Base-by-base conservation (phyloP, 2,113 vertebrate species). In the Clarias gariepinus region DNA sequence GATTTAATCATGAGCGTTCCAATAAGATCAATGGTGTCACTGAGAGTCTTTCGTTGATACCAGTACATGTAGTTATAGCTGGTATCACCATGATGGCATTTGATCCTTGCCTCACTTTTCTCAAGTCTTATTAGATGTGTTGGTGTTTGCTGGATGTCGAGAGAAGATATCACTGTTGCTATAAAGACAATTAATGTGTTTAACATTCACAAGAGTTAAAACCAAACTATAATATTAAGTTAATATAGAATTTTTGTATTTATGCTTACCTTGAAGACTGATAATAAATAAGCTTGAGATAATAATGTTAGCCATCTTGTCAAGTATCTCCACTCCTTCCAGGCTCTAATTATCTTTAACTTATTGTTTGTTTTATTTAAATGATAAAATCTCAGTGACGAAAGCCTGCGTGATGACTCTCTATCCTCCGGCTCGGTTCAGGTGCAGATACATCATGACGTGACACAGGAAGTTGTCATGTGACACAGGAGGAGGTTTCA, bases 51-150 rank as follows among this genome's bases (percentile, higher is more conserved):
- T 25, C 86, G 90, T 69, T 90, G 86, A 81, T 91, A 91, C 90
- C 90, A 91, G 86, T 57, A 86, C 86, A 91, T 84, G 73, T 86
- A 88, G 0, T 33, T 6, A 36, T 89, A 89, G 84, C 0, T n/a
- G 19, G 0, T 36, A 18, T 91, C 85, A 21, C 84, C 89, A 28
- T 91, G 90, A 7, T 60, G 47, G 63, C 90, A 91, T 47, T 19
- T 33, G 4, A 91, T 68, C 5, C 71, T 80, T 30, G 63, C 86
- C 23, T 87, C 23, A n/a, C 30, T 79, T 28, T 86, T 53, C 28
- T 80, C 66, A 33, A 53, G 28, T 41, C 23, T 60, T 2, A 85
- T 79, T 25, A 86, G 78, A 61, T 83, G 64, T 87, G 8, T 19
- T 30, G 86, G 88, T 25, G 69, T 55, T 78, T 89, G 86, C 33